These are phyloP conservation scores for Cheilosia variabilis DNA, from an alignment of 2,888 invertebrate genomes.

Conservation along the genomic window DNA sequence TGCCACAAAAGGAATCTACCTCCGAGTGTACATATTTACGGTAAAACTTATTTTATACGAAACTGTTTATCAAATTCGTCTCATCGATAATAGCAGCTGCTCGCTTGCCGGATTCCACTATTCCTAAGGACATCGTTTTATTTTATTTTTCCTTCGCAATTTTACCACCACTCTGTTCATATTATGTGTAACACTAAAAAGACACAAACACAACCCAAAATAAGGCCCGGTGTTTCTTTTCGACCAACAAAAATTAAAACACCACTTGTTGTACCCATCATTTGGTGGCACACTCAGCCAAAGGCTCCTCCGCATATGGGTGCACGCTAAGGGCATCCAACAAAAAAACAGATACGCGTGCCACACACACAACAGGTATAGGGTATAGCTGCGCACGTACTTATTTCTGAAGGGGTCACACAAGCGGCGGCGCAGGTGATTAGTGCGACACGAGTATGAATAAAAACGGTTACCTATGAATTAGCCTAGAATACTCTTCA, in stretches of 20 bases:
- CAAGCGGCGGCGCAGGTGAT: slow-evolving; percentile 36
- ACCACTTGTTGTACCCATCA: slow-evolving; percentile 59
- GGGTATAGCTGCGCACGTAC: not conserved
- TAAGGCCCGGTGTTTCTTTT: slow-evolving; percentile 69
- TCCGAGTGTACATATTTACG: not conserved
- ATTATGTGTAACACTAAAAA: slow-evolving; percentile 26
- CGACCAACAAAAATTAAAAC: slow-evolving; percentile 37
- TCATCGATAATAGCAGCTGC: slow-evolving; percentile 70
- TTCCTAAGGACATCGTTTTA: slow-evolving; percentile 45
- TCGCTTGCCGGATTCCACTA: slow-evolving; percentile 38
- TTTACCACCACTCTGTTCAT: slow-evolving; percentile 23
- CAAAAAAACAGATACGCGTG: slow-evolving; percentile 55
- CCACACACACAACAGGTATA: slow-evolving; percentile 46
- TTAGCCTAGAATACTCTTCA: slow-evolving; percentile 15
- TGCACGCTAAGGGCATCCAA: slow-evolving; percentile 3
- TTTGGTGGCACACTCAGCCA: slow-evolving; percentile 53
- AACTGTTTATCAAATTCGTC: slow-evolving; percentile 68
- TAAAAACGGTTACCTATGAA: slow-evolving; percentile 26
- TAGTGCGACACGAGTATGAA: slow-evolving; percentile 29
- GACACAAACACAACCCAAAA: slow-evolving; percentile 49
- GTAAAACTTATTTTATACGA: slow-evolving; percentile 35
- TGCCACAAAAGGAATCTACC: not conserved
- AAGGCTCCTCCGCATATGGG: slow-evolving; percentile 38
- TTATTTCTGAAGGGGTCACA: slow-evolving; percentile 15
- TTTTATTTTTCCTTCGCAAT: slow-evolving; percentile 21